Evolutionary conservation across 2,888 invertebrate genomes (phyloP).

Genomic region (Pardosa pseudoannulata): DNA sequence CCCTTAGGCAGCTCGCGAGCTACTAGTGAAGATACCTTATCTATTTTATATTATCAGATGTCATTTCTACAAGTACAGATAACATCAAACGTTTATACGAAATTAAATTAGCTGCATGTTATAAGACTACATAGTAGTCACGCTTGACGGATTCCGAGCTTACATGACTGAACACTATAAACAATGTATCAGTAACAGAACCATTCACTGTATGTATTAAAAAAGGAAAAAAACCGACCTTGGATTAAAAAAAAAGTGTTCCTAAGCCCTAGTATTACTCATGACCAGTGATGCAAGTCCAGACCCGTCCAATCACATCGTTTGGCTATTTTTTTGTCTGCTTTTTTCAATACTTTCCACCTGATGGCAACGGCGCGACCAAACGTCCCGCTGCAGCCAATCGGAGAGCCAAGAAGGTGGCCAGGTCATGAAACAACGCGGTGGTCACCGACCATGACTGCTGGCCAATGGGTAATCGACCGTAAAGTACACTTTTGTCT

Average conservation of each 20-base stretch:
- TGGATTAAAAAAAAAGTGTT: conserved; percentile 24
- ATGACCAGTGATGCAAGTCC: conserved; percentile 46
- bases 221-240: conserved; percentile 37
- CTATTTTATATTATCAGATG: too few species aligned
- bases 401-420: conserved; percentile 51
- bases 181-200: conserved; percentile 42
- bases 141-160: conserved; percentile 16
- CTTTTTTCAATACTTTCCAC: conserved; percentile 24
- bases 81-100: conserved; percentile 14
- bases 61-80: too few species aligned
- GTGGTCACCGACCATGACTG: conserved; percentile 49
- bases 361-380: conserved; percentile 50
- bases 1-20: too few species aligned
- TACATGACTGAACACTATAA: conserved; percentile 31
- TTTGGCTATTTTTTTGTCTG: conserved; percentile 22
- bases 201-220: conserved; percentile 23
- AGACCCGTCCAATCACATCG: conserved; percentile 41
- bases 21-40: too few species aligned
- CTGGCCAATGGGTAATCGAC: conserved; percentile 49
- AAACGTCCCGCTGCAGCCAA: conserved; percentile 54
- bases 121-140: neutral
- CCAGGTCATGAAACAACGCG: conserved; percentile 49
- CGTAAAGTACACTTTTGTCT: conserved; percentile 41
- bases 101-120: conserved; percentile 36
- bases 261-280: conserved; percentile 42